Evolutionary conservation across 92 coral and sea anemone species (phyloP).

Genomic region (Actinernus sp.): DNA sequence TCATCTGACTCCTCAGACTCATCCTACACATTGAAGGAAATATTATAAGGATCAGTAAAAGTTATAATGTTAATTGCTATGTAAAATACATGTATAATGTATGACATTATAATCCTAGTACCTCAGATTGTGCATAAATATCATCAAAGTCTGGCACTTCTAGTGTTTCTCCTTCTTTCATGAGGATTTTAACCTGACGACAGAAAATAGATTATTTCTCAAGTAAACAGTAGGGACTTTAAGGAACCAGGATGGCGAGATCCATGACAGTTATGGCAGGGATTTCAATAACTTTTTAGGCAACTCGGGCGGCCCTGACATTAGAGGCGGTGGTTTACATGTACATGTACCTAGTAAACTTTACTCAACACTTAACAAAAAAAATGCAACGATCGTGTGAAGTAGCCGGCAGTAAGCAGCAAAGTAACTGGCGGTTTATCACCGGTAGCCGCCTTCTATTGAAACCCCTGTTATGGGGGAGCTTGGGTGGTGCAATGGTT

Average conservation of each 20-base stretch:
- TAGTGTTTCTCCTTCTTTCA: slow-evolving; percentile 96
- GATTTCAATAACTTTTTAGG: background rate
- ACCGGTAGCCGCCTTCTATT: too few relatives aligned
- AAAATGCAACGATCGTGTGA: too few relatives aligned
- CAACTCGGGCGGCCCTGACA: background rate
- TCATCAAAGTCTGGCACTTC: slow-evolving; percentile 98
- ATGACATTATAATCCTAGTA: too few relatives aligned
- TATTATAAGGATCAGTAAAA: too few relatives aligned
- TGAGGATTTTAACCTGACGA: slow-evolving; percentile 76
- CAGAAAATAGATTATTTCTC: background rate
- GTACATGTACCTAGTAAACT: too few relatives aligned
- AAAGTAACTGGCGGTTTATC: too few relatives aligned
- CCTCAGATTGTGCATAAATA: slow-evolving; percentile 98
- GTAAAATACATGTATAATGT: too few relatives aligned
- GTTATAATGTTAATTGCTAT: background rate
- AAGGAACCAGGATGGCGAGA: background rate
- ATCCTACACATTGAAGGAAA: slow-evolving; percentile 58
- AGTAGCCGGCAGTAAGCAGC: too few relatives aligned
- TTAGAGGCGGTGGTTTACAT: too few relatives aligned
- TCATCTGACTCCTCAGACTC: slow-evolving; percentile 88
- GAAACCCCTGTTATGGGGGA: too few relatives aligned
- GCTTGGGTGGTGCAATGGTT: too few relatives aligned
- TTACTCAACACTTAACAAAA: too few relatives aligned
- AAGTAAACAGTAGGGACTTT: background rate
- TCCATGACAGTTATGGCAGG: background rate